Evolutionary conservation across 2,888 invertebrate species (phyloP), one percentile per base, ranked within the genome.

Genomic region (Rotaria magnacalcarata): DNA sequence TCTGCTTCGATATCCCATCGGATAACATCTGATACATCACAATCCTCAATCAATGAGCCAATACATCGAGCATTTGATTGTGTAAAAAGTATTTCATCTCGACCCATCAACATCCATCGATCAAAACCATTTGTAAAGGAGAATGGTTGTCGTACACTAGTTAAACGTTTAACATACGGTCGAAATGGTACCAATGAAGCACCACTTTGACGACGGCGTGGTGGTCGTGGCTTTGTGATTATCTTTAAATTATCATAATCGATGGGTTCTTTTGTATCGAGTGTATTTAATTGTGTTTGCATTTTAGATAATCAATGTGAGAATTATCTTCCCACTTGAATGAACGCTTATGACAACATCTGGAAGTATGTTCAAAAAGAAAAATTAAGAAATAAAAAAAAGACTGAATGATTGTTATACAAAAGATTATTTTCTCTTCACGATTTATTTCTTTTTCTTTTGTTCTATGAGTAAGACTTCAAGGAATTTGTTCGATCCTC

Each of bases 141-240:
- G 47, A 47, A 80, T 80, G 43, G 80, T 80, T 47, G 80, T 80
- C 80, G 80, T 24, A 80, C 47, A 80, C 80, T 80, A 11, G 24
- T 80, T 47, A 80, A 80, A 80, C 21, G 11, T 80, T 80, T 80
- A 24, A 80, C 80, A 80, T 80, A 80, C 14, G 80, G 80, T n/a
- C 80, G 80, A 47, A 21, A 80, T 47, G 80, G 80, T 16, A 80
- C 41, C n/a, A 47, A 80, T 43, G 80, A 47, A 24, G 19, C 14
- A 6, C 80, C 80, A 80, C 80, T 80, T 80, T 47, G 43, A 19
- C 80, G 43, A 80, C 80, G 80, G n/a, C 80, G 80, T n/a, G 80
- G 80, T 47, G 80, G 80, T 11, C 24, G 43, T n/a, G 80, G 80
- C 47, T 19, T 47, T 47, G 80, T 80, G 0, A 80, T 47, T 19